Evolutionary conservation across 2,888 invertebrate genomes (phyloP).

Genomic region (Drosophila niveifrons): DNA sequence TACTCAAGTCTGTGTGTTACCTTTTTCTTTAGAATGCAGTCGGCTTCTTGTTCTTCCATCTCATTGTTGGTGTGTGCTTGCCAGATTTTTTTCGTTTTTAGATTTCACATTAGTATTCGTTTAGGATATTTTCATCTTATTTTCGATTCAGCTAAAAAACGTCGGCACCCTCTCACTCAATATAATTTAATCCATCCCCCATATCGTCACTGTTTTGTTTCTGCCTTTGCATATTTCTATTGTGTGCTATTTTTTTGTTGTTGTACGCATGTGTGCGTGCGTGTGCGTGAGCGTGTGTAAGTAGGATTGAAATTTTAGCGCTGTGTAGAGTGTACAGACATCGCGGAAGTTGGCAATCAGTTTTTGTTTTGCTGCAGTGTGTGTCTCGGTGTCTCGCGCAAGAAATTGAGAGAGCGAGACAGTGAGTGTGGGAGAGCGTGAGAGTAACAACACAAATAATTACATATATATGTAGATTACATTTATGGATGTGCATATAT

Average conservation of each 20-base stretch:
- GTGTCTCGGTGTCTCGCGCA: no score
- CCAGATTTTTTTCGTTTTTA: constrained; percentile 45
- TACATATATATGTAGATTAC: neutral
- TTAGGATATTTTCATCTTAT: constrained; percentile 45
- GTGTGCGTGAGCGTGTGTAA: neutral
- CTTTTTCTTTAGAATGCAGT: constrained; percentile 1
- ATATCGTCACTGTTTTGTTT: constrained; percentile 28
- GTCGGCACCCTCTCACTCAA: neutral
- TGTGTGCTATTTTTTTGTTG: constrained; percentile 4
- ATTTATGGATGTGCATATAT: neutral
- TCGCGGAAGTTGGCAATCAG: constrained; percentile 13
- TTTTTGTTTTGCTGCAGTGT: constrained; percentile 10
- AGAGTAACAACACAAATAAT: neutral
- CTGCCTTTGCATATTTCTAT: constrained; percentile 1
- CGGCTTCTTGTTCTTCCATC: constrained; percentile 13
- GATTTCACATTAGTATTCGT: constrained; percentile 43
- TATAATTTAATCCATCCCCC: neutral
- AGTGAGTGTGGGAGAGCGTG: neutral
- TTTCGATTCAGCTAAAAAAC: constrained; percentile 20
- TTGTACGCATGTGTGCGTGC: neutral
- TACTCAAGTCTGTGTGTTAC: constrained; percentile 58
- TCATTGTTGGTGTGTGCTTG: constrained; percentile 16
- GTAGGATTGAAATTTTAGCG: constrained; percentile 15
- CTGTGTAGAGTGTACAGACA: neutral
- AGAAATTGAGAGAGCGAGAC: neutral